A percentile compares a stretch with the other conserved stretches of the same genome.
Evolutionary conservation across 1,140 invertebrate species (phyloP).

Genomic region (Parasteatoda tepidariorum): DNA sequence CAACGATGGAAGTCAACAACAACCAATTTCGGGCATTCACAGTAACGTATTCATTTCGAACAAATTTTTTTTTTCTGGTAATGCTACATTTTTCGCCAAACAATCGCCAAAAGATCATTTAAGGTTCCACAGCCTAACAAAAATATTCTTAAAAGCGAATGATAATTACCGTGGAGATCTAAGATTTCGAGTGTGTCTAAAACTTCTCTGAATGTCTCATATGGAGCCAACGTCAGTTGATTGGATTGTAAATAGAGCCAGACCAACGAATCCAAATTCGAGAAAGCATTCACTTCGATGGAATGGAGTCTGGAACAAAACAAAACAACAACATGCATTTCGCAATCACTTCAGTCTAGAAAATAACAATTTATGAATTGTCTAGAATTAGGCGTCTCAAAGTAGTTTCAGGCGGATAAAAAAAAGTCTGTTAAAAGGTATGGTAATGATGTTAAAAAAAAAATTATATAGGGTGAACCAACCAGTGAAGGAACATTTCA

Average conservation of each 20-base stretch:
- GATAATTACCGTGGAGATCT: slow-evolving; percentile 84
- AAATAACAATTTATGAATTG: neutral
- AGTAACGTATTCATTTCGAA: neutral
- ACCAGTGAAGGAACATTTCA: no score
- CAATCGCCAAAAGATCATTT: neutral
- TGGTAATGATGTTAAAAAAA: neutral
- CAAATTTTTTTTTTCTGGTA: neutral
- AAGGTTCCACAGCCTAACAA: neutral
- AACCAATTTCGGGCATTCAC: neutral
- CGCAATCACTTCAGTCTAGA: no score
- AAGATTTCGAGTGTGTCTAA: slow-evolving; percentile 85
- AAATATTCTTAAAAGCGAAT: neutral
- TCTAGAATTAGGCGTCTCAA: neutral
- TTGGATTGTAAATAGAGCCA: slow-evolving; percentile 89
- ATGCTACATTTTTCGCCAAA: neutral
- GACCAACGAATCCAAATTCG: slow-evolving; percentile 88
- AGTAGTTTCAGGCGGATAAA: neutral
- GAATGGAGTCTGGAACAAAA: slow-evolving; percentile 34
- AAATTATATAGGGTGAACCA: no score
- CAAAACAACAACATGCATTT: neutral
- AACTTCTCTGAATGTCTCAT: slow-evolving; percentile 89
- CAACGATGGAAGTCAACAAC: no score
- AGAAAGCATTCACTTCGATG: slow-evolving; percentile 73
- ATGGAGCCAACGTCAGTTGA: slow-evolving; percentile 81
- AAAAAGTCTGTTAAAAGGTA: neutral